Evolutionary conservation across 2,888 invertebrate species (phyloP).

Genomic region (Mylabris sibirica): DNA sequence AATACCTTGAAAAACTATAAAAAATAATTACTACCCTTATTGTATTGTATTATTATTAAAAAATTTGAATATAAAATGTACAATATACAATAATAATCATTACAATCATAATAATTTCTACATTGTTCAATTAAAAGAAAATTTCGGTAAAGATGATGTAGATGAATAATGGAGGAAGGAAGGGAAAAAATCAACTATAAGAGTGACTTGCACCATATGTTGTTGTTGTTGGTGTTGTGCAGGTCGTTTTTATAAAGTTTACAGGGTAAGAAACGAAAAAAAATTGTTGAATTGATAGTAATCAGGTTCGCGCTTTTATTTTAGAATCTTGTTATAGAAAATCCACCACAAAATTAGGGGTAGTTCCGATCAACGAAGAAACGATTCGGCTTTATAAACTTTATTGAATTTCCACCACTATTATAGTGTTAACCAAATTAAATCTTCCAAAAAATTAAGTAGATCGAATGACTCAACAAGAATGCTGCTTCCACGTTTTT

Average conservation of each 20-base stretch:
- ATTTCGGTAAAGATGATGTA: neutral
- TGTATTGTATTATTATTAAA: neutral
- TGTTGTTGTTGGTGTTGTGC: neutral
- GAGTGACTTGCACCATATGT: constrained; percentile 23
- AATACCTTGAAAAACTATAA: neutral
- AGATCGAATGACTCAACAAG: constrained; percentile 41
- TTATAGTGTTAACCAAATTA: constrained; percentile 39
- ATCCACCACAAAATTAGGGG: constrained; percentile 54
- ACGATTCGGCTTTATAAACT: neutral
- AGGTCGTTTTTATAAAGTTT: neutral
- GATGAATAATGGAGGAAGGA: neutral
- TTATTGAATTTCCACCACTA: constrained; percentile 40
- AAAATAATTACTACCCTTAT: constrained; percentile 2
- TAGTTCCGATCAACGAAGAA: constrained; percentile 41
- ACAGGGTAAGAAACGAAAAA: neutral
- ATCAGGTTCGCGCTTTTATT: constrained; percentile 54
- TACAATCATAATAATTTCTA: neutral
- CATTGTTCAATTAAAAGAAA: neutral
- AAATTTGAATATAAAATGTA: constrained; percentile 10
- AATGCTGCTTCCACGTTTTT: neutral
- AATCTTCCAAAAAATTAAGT: constrained; percentile 45
- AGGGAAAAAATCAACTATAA: constrained; percentile 5
- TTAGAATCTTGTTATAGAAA: constrained; percentile 50
- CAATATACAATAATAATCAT: too few species aligned
- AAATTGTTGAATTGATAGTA: constrained; percentile 41